Evolutionary conservation across 2,888 invertebrate genomes (phyloP).

Genomic region (Hypsopygia costalis): DNA sequence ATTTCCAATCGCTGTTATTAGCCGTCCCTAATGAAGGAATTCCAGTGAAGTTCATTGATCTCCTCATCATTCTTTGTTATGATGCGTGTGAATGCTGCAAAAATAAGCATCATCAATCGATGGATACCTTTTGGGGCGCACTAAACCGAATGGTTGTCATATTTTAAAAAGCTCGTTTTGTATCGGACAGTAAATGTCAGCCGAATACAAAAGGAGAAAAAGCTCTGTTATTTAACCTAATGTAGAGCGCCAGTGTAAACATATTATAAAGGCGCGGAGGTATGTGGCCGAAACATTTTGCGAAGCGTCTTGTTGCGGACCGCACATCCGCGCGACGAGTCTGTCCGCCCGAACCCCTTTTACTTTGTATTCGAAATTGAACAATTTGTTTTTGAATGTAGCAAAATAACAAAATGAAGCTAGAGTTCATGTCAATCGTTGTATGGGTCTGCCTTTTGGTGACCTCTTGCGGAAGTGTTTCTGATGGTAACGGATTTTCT

Average conservation of each 20-base stretch:
- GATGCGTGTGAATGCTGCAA: slow-evolving; percentile 37
- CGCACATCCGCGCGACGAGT: slow-evolving; percentile 63
- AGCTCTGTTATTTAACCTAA: slow-evolving; percentile 71
- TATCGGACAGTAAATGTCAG: slow-evolving; percentile 52
- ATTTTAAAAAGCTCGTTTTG: slow-evolving; percentile 51
- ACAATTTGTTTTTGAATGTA: slow-evolving; percentile 35
- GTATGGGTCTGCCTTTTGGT: slow-evolving; percentile 47
- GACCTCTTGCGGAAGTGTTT: slow-evolving; percentile 49
- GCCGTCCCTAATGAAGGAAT: slow-evolving; percentile 27
- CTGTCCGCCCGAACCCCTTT: slow-evolving; percentile 17
- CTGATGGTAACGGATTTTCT: slow-evolving; percentile 54
- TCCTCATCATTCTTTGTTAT: slow-evolving; percentile 37
- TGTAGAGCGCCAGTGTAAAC: slow-evolving; percentile 66
- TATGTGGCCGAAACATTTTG: slow-evolving; percentile 67
- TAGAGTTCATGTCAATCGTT: slow-evolving; percentile 46
- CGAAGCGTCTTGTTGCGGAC: slow-evolving; percentile 68
- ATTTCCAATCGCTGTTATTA: slow-evolving; percentile 9
- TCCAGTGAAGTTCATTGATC: slow-evolving; percentile 43
- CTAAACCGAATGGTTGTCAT: slow-evolving; percentile 52
- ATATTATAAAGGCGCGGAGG: slow-evolving; percentile 73
- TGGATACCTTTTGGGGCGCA: slow-evolving; percentile 39
- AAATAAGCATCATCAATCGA: slow-evolving; percentile 47
- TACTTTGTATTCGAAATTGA: slow-evolving; percentile 12
- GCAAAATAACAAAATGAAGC: slow-evolving; percentile 37
- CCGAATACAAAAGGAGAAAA: slow-evolving; percentile 66